Evolutionary conservation across 2,113 vertebrate species (phyloP), one percentile per base, ranked within the genome.

Genomic region (Burhinus bistriatus): DNA sequence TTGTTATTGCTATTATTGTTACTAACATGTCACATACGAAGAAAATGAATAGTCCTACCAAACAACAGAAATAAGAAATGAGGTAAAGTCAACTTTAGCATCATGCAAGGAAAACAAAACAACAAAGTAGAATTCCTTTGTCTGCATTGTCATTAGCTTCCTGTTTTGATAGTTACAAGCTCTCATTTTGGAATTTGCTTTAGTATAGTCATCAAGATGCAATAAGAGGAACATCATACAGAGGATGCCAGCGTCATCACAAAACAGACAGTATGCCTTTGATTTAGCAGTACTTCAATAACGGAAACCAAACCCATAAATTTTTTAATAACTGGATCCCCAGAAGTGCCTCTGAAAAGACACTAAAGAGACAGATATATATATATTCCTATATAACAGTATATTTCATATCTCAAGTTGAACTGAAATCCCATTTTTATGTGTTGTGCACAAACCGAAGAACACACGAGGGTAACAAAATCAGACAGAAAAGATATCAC

Each of bases 231-330:
- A 65, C 6, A 38, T 9, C 17, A 51, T 59, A 59, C 27, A 77
- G 45, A 70, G 59, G 34, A 12, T 49, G 36, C 12, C 22, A 21
- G 42, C 76, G 49, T 58, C 32, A 52, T 81, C 59, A 87, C 38
- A 65, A 68, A 83, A 96, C 25, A 87, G 42, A 83, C 18, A 96
- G 47, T 89, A 69, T 65, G 25, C 1, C 11, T 91, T 92, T 93
- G 70, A 91, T 96, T 89, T 89, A 89, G 45, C 15, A 72, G 51
- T 42, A 57, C 47, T 83, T 93, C 73, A 96, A 92, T 92, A 94
- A 91, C 61, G 84, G 65, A 97, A 95, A 87, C 12, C 9, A 95
- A 95, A 84, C 29, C 7, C 42, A 76, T 89, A 84, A 4, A 0
- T 26, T 84, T 90, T 96, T 96, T 89, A 93, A 96, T 71, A 87